phyloP scores from a whole-genome alignment of 2,113 vertebrate species.

The Platichthys flesus region DNA sequence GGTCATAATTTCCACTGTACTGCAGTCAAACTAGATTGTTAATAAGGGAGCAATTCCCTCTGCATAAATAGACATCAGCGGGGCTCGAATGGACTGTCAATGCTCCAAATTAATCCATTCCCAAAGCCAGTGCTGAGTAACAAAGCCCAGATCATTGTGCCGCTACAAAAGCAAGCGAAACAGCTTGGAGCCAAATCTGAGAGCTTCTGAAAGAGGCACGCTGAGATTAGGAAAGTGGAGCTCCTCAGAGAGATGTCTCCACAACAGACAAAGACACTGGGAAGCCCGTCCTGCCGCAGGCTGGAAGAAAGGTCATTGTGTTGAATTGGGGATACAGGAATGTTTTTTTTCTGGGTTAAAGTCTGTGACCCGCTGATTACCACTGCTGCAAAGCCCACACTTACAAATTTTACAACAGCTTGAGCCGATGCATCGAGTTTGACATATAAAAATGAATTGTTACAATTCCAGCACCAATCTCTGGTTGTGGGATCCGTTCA shows the following conservation, averaged over 20 bases:
- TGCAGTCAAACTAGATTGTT: conserved; percentile 12
- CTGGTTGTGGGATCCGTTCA: background rate
- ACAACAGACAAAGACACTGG: conserved; percentile 33
- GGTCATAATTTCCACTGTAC: conserved; percentile 17
- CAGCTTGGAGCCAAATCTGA: conserved; percentile 56
- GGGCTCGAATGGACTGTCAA: conserved; percentile 36
- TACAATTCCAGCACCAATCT: background rate
- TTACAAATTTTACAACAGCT: background rate
- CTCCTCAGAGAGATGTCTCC: conserved; percentile 47
- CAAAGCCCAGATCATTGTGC: conserved; percentile 46
- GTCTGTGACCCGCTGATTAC: background rate
- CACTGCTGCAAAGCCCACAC: background rate
- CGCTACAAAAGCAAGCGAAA: conserved; percentile 51
- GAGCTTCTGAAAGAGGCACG: conserved; percentile 54
- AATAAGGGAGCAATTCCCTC: conserved; percentile 30
- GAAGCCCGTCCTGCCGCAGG: background rate
- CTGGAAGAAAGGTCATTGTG: conserved; percentile 42
- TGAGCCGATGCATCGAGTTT: background rate
- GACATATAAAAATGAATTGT: too few relatives aligned
- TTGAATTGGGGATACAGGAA: conserved; percentile 29
- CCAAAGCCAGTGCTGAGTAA: conserved; percentile 36
- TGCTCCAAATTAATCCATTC: conserved; percentile 57
- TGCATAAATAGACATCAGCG: conserved; percentile 46
- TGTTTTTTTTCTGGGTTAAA: conserved; percentile 4
- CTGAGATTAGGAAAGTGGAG: conserved; percentile 59